These are phyloP conservation scores for Cranoglanis bouderius DNA, from an alignment of 2,113 vertebrate species.

Conservation along the genomic window DNA sequence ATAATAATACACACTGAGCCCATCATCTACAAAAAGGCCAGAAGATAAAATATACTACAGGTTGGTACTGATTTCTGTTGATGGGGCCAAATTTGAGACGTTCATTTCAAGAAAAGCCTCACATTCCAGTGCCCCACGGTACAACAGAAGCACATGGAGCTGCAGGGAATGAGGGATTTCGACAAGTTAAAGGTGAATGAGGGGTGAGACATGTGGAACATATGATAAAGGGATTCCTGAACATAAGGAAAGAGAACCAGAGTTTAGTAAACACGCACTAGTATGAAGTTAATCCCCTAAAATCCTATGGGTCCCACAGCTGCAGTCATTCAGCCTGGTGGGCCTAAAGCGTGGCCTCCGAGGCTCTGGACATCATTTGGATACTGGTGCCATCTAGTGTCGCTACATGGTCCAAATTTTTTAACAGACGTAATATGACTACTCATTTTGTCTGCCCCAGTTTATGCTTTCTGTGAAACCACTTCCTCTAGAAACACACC, in stretches of 20 bases:
- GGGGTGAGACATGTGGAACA: conserved; percentile 40
- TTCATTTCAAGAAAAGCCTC: conserved; percentile 34
- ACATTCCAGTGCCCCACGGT: conserved; percentile 40
- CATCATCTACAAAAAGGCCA: neutral
- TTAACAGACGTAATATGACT: conserved; percentile 1
- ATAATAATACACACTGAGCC: neutral
- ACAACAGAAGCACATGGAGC: conserved; percentile 39
- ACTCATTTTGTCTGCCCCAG: neutral
- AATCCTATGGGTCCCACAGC: neutral
- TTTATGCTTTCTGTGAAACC: conserved; percentile 35
- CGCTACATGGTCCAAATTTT: neutral
- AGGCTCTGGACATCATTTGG: neutral
- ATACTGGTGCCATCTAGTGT: conserved; percentile 60
- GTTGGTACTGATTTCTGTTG: neutral
- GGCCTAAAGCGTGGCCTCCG: neutral
- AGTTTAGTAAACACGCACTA: conserved; percentile 3
- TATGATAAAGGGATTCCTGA: neutral
- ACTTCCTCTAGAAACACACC: conserved; percentile 14
- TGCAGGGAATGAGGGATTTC: conserved; percentile 16
- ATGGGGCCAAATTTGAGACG: conserved; percentile 12
- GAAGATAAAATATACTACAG: neutral
- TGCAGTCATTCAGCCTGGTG: neutral
- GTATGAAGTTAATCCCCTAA: neutral
- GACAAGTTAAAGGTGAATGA: conserved; percentile 33
- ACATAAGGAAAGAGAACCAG: neutral